A percentile compares a stretch with the other conserved stretches of the same genome.
Evolutionary conservation across 1,140 invertebrate species (phyloP).

Genomic region (Calliphora vicina): DNA sequence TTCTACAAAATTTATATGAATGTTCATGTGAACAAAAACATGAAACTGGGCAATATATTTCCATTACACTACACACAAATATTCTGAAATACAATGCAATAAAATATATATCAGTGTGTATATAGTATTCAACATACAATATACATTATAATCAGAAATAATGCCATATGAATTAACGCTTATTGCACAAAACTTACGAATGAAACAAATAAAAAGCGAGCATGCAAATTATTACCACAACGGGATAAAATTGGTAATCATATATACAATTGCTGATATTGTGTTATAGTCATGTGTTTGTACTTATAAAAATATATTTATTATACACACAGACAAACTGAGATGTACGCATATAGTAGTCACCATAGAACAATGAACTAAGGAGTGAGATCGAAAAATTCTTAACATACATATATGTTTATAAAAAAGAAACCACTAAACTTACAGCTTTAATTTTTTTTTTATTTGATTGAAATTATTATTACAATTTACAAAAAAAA

Average conservation of each 20-base stretch:
- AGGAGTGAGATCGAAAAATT: too few species aligned
- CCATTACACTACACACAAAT: neutral
- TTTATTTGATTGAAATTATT: too few species aligned
- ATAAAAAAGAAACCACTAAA: too few species aligned
- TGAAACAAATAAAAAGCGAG: neutral
- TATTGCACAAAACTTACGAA: neutral
- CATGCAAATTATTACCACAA: constrained; percentile 26
- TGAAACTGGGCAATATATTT: neutral
- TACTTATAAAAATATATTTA: too few species aligned
- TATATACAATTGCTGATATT: neutral
- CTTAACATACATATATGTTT: too few species aligned
- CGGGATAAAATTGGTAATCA: neutral
- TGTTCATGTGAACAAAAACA: neutral
- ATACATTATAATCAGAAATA: constrained; percentile 4
- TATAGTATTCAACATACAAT: too few species aligned
- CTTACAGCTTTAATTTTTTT: too few species aligned
- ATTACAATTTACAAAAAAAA: too few species aligned
- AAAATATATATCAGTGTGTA: neutral
- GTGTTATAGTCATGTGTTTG: too few species aligned
- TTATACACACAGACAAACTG: too few species aligned
- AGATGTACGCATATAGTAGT: too few species aligned
- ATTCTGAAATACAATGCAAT: neutral
- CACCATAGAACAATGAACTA: too few species aligned
- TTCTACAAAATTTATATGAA: neutral
- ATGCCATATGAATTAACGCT: constrained; percentile 21